phyloP scores from a whole-genome alignment of 1,140 invertebrate genomes.

The Campodea augens region DNA sequence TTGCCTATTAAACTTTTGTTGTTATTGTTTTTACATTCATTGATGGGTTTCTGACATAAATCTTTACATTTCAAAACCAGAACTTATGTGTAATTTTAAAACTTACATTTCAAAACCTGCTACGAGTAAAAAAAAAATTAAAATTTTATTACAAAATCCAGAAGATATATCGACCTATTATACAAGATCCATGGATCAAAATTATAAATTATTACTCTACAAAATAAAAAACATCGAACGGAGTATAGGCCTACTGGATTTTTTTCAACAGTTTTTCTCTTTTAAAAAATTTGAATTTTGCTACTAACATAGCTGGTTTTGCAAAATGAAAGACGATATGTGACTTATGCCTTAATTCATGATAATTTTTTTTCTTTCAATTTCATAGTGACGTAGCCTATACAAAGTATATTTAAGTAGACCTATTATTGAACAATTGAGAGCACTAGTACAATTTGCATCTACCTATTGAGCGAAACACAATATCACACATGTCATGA shows the following conservation, averaged over 20 bases:
- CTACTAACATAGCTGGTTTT: too few species aligned
- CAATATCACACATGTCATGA: background rate
- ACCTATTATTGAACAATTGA: background rate
- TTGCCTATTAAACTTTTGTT: too few species aligned
- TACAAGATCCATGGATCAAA: background rate
- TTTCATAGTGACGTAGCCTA: background rate
- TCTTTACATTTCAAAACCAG: too few species aligned
- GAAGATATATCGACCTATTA: background rate
- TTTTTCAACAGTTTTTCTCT: background rate
- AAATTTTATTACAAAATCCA: too few species aligned
- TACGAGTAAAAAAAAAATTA: background rate
- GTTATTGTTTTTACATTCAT: too few species aligned
- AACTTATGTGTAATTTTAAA: too few species aligned
- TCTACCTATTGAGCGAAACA: background rate
- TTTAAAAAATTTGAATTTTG: background rate
- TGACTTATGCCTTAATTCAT: background rate
- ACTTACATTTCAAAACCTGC: too few species aligned
- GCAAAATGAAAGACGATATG: too few species aligned
- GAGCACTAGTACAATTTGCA: background rate
- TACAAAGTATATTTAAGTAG: background rate
- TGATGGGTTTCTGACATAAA: too few species aligned
- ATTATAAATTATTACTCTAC: too few species aligned
- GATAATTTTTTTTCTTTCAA: background rate
- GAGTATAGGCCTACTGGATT: background rate
- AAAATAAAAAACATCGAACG: background rate